Conservation (phyloP, 2,113 vertebrate genomes). For the Pimephales promelas region DNA sequence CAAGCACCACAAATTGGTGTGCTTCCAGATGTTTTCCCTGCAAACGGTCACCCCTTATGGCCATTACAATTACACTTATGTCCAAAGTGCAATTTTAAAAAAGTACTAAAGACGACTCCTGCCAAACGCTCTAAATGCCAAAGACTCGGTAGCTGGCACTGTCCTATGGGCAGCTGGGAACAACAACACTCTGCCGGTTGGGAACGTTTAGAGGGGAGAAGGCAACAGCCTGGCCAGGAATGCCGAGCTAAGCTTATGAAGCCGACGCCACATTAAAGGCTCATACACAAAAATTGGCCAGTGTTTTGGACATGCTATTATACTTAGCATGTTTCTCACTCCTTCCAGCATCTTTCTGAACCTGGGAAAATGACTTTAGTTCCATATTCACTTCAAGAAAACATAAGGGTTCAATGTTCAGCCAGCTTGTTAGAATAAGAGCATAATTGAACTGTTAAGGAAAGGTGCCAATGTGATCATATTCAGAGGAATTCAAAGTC, state of each 20-base stretch:
- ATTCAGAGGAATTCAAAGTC: slow-evolving; percentile 11
- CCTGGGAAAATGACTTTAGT: slow-evolving; percentile 30
- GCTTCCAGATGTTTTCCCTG: slow-evolving; percentile 16
- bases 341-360: slow-evolving; percentile 26
- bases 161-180: slow-evolving; percentile 33
- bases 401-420: slow-evolving; percentile 23
- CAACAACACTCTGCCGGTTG: not conserved
- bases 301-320: slow-evolving; percentile 24
- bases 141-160: slow-evolving; percentile 39
- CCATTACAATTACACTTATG: slow-evolving; percentile 26
- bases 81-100: slow-evolving; percentile 20
- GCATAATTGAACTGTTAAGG: not conserved
- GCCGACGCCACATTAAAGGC: slow-evolving; percentile 22
- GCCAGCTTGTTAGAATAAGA: slow-evolving; percentile 16
- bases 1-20: slow-evolving; percentile 18
- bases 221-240: slow-evolving; percentile 17
- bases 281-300: slow-evolving; percentile 8
- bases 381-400: not conserved
- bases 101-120: not conserved
- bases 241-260: slow-evolving; percentile 33
- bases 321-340: slow-evolving; percentile 22
- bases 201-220: slow-evolving; percentile 8
- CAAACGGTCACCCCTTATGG: slow-evolving; percentile 5
- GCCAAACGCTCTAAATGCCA: slow-evolving; percentile 40
- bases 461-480: not conserved